Conservation (phyloP, 2,113 vertebrate species). For the Upupa epops region DNA sequence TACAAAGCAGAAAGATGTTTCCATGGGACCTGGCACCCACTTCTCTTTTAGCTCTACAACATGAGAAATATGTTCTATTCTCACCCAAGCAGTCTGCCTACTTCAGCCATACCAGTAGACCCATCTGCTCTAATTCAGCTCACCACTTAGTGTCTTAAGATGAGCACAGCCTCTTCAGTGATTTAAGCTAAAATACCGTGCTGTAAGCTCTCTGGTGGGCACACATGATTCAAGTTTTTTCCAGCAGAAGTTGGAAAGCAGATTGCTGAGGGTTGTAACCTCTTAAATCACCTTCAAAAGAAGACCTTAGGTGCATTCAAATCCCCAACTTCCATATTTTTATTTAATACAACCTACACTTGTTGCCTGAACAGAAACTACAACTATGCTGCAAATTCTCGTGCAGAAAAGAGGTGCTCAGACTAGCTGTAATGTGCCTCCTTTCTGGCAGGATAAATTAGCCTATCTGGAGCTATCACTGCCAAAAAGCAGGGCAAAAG, state of each 20-base stretch:
- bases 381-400: neutral
- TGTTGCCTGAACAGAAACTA: neutral
- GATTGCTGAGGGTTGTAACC: neutral
- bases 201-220: neutral
- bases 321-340: neutral
- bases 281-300: neutral
- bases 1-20: neutral
- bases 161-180: neutral
- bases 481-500: constrained; percentile 28
- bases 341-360: neutral
- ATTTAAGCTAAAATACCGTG: neutral
- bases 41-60: neutral
- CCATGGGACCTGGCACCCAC: neutral
- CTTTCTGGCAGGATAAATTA: constrained; percentile 24
- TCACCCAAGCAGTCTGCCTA: neutral
- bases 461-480: constrained; percentile 1
- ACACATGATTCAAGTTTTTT: neutral
- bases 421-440: neutral
- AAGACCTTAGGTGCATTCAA: neutral
- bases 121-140: neutral
- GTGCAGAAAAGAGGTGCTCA: neutral
- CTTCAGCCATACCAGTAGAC: neutral
- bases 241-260: neutral
- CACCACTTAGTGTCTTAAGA: neutral
- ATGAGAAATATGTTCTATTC: neutral